Percentiles rank a stretch among this genome's conserved stretches.
phyloP scores from a whole-genome alignment of 2,888 invertebrate genomes.

The Uloborus plumipes region DNA sequence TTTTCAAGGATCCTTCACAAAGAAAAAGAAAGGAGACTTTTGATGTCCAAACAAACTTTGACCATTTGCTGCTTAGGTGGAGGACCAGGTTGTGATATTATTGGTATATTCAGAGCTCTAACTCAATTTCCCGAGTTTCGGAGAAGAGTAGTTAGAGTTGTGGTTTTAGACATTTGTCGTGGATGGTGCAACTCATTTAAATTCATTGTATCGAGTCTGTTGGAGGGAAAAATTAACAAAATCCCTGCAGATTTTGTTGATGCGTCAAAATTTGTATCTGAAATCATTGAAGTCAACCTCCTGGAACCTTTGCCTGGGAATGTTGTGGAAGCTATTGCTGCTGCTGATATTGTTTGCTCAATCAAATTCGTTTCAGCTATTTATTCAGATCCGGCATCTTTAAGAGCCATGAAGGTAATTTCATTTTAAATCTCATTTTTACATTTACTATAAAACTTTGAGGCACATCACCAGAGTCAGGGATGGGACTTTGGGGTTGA shows the following conservation, averaged over 20 bases:
- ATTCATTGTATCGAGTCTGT: conserved; percentile 18
- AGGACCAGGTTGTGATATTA: conserved; percentile 42
- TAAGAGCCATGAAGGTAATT: conserved; percentile 34
- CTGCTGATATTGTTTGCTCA: conserved; percentile 49
- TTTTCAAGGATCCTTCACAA: conserved; percentile 14
- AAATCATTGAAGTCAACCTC: conserved; percentile 28
- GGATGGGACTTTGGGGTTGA: too few species aligned
- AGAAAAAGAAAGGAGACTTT: background rate
- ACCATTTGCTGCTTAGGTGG: conserved; percentile 46
- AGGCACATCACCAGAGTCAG: too few species aligned
- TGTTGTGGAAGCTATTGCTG: conserved; percentile 18
- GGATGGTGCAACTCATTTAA: conserved; percentile 49
- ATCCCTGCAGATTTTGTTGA: conserved; percentile 28
- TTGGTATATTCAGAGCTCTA: conserved; percentile 41
- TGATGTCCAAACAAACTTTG: conserved; percentile 6
- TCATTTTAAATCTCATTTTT: too few species aligned
- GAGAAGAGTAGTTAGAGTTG: conserved; percentile 29
- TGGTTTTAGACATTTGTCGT: conserved; percentile 43
- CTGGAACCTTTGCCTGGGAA: conserved; percentile 16
- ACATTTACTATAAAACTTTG: too few species aligned
- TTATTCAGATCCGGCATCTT: conserved; percentile 5
- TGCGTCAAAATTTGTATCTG: conserved; percentile 18
- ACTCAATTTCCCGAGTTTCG: conserved; percentile 6
- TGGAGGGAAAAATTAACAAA: conserved; percentile 24
- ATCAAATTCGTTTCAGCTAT: conserved; percentile 53